Percentiles rank a stretch among this genome's conserved stretches.
Conservation (phyloP, 2,113 vertebrate genomes). For the Sinocyclocheilus grahami region DNA sequence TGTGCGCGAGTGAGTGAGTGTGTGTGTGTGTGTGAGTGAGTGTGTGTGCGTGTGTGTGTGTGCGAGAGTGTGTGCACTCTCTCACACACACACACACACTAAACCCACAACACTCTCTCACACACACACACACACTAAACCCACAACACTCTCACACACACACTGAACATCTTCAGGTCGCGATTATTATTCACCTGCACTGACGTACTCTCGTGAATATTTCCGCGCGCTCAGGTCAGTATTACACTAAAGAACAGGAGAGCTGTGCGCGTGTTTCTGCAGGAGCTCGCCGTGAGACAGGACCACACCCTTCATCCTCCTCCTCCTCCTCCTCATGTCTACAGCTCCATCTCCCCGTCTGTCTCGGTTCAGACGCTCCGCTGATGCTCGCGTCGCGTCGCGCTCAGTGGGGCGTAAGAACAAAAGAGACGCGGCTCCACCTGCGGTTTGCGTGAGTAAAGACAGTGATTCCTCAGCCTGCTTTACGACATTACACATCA, state of each 20-base stretch:
- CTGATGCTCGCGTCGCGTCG: background rate
- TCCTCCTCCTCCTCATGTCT: background rate
- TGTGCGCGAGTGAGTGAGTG: too few species aligned
- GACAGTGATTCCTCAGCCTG: background rate
- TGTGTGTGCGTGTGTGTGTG: too few species aligned
- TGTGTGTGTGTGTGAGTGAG: too few species aligned
- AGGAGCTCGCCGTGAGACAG: background rate
- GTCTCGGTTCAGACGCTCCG: constrained; percentile 40
- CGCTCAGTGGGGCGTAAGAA: background rate
- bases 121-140: background rate
- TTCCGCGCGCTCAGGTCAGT: background rate
- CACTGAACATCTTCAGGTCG: background rate
- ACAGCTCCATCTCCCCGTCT: constrained; percentile 16
- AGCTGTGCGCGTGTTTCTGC: background rate
- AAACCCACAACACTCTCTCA: background rate
- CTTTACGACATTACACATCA: too few species aligned
- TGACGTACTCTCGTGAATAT: background rate
- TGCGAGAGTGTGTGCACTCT: too few species aligned
- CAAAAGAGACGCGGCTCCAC: constrained; percentile 18
- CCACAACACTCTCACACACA: background rate
- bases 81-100: background rate
- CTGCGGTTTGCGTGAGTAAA: background rate
- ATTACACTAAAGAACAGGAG: background rate
- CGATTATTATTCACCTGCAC: constrained; percentile 9
- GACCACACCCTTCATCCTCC: constrained; percentile 24